Evolutionary conservation across 1,140 invertebrate genomes (phyloP), one percentile per base, ranked within the genome.

Genomic region (Aphaenogaster rudis): DNA sequence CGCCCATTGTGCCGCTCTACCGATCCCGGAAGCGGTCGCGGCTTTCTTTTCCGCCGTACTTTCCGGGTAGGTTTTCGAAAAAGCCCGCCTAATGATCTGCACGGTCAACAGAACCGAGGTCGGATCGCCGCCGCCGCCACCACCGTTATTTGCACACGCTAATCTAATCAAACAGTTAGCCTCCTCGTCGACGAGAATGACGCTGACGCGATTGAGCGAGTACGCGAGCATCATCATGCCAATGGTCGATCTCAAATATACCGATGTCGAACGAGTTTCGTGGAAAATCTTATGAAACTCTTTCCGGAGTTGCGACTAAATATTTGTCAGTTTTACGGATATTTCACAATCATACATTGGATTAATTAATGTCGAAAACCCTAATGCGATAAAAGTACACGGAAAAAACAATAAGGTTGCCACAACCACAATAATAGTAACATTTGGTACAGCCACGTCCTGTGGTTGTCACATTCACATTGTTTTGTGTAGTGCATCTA

Each of bases 21-120:
- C 59, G 72, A 89, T 61, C 87, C 71, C 87, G 88, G 88, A 89
- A 89, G 66, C 66, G 28, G 33, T 11, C 11, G 63, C 21, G 78
- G 28, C 71, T 86, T 61, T 88, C 82, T 42, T 66, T 86, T 54
- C 59, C 48, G 36, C 1, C 5, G 52, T 59, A 39, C 71, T 76
- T 77, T 28, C 74, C 74, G 74, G 7, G 11, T 28, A 77, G 74
- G 39, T 61, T 77, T 77, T 77, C 39, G 74, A 77, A 39, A 77
- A 45, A 77, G 52, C 9, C 61, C 33, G 5, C 74, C 21, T 61
- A 61, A 77, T 39, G 13, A 57, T 28, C 36, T n/a, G 54, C 36
- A 42, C 13, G 33, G 11, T 57, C 72, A 33, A 17, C 8, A 1
- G 48, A 36, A 33, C 67, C 72, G 52, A 77, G 72, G 72, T 39